Evolutionary conservation across 2,888 invertebrate species (phyloP).

Genomic region (Choristoneura rosaceana): DNA sequence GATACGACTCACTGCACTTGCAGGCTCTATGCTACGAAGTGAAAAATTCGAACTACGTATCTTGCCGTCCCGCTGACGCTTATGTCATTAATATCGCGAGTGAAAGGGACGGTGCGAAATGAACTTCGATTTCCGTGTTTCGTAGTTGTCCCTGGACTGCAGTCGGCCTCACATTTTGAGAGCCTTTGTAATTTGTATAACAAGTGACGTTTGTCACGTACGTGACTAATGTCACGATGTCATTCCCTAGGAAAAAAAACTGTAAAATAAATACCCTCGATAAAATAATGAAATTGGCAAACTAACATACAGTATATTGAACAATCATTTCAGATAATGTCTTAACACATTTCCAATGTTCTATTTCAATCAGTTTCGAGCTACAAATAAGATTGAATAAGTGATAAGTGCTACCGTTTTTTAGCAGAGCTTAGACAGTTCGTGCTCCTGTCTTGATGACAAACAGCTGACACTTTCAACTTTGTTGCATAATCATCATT

Average conservation of each 20-base stretch:
- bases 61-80: too few relatives aligned
- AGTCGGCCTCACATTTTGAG: slow-evolving; percentile 13
- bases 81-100: too few relatives aligned
- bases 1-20: too few relatives aligned
- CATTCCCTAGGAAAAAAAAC: slow-evolving; percentile 7
- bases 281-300: background rate
- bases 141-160: too few relatives aligned
- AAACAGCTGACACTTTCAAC: background rate
- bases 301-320: background rate
- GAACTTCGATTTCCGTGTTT: too few relatives aligned
- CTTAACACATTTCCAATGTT: background rate
- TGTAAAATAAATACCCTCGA: background rate
- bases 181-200: slow-evolving; percentile 8
- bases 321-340: background rate
- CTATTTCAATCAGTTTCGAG: background rate
- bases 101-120: too few relatives aligned
- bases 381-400: background rate
- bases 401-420: background rate
- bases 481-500: slow-evolving; percentile 35
- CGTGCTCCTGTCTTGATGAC: background rate
- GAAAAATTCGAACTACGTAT: too few relatives aligned
- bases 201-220: slow-evolving; percentile 39
- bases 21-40: too few relatives aligned
- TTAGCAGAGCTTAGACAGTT: slow-evolving; percentile 17
- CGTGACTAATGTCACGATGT: slow-evolving; percentile 36